Base-by-base conservation (phyloP, 2,888 invertebrate species). In the Polia nebulosa region DNA sequence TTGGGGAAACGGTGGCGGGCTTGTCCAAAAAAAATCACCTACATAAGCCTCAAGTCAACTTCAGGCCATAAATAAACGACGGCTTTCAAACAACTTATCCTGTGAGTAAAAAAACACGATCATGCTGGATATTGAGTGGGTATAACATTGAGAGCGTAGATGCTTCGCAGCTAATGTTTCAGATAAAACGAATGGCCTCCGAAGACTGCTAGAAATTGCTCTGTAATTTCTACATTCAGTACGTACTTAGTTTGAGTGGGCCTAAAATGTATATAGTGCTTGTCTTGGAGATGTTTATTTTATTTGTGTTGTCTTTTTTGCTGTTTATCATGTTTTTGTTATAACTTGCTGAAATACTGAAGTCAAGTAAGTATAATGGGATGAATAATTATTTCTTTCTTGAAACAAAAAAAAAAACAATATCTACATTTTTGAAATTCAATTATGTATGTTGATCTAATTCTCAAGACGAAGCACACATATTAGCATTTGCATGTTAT, bases 131-230 rank as follows among this genome's bases (percentile, higher is more conserved):
- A 79, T 79, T 72, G 82, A 81, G 84, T 73, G 68, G 66, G 36
- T 53, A 65, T 74, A 74, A 69, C 55, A 60, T 22, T 63, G 61
- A 67, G 51, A 73, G 75, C 67, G 71, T 61, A 51, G 66, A 70
- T 82, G 72, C 82, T 87, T 86, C 84, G 76, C 78, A 85, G 82
- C 82, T 82, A 86, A 85, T 86, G 87, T 84, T 82, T 82, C 79
- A 79, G 87, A 89, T 90, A 88, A 91, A 92, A 91, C 83, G 80
- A 90, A 92, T 89, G 81, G 84, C 88, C 83, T 73, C 79, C 79
- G 72, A 87, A 87, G 83, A 85, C 87, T 74, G 84, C 82, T 88
- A 87, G 87, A 88, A 88, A 88, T 86, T 89, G 87, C 86, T 84
- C 81, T 83, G 87, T 89, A 90, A 89, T 88, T 86, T 83, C 84